A percentile compares a stretch with the other conserved stretches of the same genome.
Evolutionary conservation across 2,797 vertebrate genomes (phyloP).

Genomic region (Psittacula echo): DNA sequence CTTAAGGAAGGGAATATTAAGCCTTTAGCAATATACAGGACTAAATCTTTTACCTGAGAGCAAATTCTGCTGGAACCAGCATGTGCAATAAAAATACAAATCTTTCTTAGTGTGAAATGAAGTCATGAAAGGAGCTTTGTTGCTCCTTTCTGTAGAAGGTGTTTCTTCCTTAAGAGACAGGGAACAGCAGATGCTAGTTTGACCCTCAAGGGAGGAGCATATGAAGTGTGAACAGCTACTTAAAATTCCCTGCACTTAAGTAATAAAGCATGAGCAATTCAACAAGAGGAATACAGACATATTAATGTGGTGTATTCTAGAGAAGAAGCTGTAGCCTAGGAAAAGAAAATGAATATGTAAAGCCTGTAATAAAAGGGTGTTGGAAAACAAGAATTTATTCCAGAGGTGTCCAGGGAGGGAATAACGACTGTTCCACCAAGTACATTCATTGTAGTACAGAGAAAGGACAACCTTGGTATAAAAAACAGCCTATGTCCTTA

Average conservation of each 20-base stretch:
- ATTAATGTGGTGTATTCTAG: neutral
- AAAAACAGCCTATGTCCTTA: neutral
- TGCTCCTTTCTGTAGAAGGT: neutral
- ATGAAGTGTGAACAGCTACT: slow-evolving; percentile 34
- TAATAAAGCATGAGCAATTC: neutral
- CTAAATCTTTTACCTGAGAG: neutral
- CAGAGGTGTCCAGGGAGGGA: neutral
- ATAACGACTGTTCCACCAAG: neutral
- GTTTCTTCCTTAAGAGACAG: neutral
- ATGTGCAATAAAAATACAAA: neutral
- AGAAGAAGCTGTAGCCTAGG: neutral
- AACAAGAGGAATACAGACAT: neutral
- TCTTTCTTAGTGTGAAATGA: neutral
- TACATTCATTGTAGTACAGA: neutral
- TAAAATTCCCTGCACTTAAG: slow-evolving; percentile 17
- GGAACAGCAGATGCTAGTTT: neutral
- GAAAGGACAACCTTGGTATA: neutral
- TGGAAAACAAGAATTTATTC: slow-evolving; percentile 8
- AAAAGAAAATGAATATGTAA: neutral
- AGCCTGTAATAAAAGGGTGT: neutral
- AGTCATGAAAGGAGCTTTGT: neutral
- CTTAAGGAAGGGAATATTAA: neutral
- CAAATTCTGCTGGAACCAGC: neutral
- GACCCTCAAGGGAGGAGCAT: neutral
- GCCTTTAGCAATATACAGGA: neutral